These are phyloP conservation scores for Hippocampus mohnikei DNA, from an alignment of 2,113 vertebrate species.

Conservation along the genomic window DNA sequence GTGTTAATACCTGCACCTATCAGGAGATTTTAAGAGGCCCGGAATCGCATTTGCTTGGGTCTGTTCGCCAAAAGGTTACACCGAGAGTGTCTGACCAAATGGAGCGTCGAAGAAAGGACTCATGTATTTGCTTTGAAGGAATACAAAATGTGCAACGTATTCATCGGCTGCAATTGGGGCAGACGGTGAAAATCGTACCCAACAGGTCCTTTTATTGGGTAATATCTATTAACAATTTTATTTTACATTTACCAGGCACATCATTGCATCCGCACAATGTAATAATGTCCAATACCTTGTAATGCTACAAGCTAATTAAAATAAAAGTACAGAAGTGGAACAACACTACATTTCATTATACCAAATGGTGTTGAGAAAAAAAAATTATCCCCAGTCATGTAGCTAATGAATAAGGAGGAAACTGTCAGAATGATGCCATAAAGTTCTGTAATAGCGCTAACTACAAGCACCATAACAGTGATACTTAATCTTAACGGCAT, in stretches of 20 bases:
- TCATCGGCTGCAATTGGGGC: background rate
- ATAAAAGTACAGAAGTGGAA: too few species aligned
- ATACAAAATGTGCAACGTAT: background rate
- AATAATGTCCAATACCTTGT: background rate
- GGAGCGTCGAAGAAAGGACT: background rate
- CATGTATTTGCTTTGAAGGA: background rate
- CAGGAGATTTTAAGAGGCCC: constrained; percentile 55
- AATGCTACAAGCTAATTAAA: background rate
- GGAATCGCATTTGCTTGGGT: constrained; percentile 32
- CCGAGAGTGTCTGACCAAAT: background rate
- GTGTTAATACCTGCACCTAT: constrained; percentile 62
- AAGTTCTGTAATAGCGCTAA: background rate
- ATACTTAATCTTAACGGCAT: background rate
- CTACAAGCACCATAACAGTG: background rate
- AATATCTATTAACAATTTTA: background rate
- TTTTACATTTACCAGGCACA: background rate
- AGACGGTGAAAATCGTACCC: constrained; percentile 2
- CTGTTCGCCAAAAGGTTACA: constrained; percentile 13
- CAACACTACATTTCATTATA: too few species aligned
- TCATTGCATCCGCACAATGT: background rate
- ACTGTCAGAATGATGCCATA: background rate
- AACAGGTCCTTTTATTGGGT: background rate
- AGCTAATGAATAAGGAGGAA: background rate
- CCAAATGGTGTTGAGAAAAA: background rate
- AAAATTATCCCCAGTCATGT: background rate